Evolutionary conservation across 2,113 vertebrate genomes (phyloP), one percentile per base, ranked within the genome.

Genomic region (Pseudorasbora parva): DNA sequence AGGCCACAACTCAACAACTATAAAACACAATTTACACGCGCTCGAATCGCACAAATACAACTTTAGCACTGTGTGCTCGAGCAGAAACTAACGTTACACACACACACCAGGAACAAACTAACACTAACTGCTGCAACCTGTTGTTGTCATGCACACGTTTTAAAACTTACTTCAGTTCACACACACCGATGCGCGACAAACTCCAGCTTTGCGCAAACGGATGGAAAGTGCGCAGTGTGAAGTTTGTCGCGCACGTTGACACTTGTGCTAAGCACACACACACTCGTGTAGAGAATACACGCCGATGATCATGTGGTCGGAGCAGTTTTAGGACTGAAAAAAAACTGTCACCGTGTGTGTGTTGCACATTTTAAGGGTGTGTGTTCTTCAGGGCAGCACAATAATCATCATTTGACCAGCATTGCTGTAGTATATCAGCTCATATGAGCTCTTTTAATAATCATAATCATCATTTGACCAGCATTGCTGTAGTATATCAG

Each of bases 1-100:
- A 69, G 78, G 78, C 78, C 78, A 81, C 78, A 30, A 64, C 59
- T 10, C 77, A 60, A 64, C 77, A 41, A 25, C 21, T 12, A 7
- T 15, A 8, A 66, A 80, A 69, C 78, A 33, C 27, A 4, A 9
- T 10, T 45, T 21, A 43, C 14, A 21, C 37, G 8, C 43, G 78
- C 1, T 6, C 10, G 1, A 7, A n/a, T 30, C n/a, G 1, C 41
- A 19, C 59, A 8, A 21, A 12, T 15, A 4, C 47, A 56, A 69
- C 78, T 81, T 68, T 81, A 14, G 1, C 8, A 7, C 25, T 8
- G 1, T 17, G 8, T 1, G 4, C 64, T 41, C 25, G 19, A 10
- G 3, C 19, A 33, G 25, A 33, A 80, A 66, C 60, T 30, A n/a
- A n/a, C n/a, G n/a, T n/a, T n/a, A n/a, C n/a, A 27, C 72, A 5